Base-by-base conservation (phyloP, 2,797 vertebrate genomes). In the Macropus fuliginosus region DNA sequence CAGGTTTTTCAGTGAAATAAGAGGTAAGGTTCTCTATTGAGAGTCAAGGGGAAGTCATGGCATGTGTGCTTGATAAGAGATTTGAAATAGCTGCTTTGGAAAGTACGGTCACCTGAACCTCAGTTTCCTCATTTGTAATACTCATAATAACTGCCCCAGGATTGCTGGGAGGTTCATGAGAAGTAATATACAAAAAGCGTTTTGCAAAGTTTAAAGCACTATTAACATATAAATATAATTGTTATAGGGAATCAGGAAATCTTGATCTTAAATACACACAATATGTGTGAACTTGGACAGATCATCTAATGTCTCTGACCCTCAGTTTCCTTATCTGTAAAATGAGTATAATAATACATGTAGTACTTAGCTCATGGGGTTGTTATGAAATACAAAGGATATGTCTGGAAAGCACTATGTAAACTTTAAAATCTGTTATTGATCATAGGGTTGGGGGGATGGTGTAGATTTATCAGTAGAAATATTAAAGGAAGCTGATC, bases 391-490 rank as follows among this genome's bases (percentile, higher is more conserved):
- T 40, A 46, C 18, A 81, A 81, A 81, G 16, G 66, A 46, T 40
- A 46, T 34, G 14, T 46, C n/a, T 81, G 18, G 46, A 46, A 81
- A 81, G 18, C 40, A 46, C 28, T 74, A 6, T 40, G n/a, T 74
- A 21, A 74, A 74, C 5, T 21, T 74, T 74, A 74, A 74, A 74
- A 74, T 74, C 18, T 74, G 18, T 40, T 74, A 40, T 40, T 40
- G 66, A n/a, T 55, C 89, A 1, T 91, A 21, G 91, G 21, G 4
- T 4, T 90, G 52, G 57, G 21, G 56, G 40, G 0, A 34, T 40
- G 66, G n/a, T 81, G 0, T 81, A 46, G 66, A 81, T 55, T 92
- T 81, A 95, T 31, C 91, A 91, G 56, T 54, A 91, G 62, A 94
- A 95, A 55, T 81, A 8, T 34, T 94, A 27, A 56, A 91, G 52